Conservation (phyloP, 2,797 vertebrate species). For the Platyrinchus mystaceus region DNA sequence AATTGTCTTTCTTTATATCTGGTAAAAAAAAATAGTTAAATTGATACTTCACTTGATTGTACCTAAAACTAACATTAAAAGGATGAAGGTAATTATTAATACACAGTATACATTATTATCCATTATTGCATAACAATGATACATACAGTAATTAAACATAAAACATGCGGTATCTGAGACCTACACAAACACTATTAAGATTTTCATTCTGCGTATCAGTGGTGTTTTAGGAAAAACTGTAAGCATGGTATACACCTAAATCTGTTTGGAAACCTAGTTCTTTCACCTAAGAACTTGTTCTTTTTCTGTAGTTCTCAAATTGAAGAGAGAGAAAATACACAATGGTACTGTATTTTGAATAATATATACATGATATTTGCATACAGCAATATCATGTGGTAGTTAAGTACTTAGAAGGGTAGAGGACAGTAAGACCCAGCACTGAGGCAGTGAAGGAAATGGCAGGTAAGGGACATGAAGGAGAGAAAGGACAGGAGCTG, state of each 20-base stretch:
- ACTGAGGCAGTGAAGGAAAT: not conserved
- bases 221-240: not conserved
- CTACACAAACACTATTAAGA: not conserved
- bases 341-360: not conserved
- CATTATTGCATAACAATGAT: not conserved
- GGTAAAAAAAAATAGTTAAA: not conserved
- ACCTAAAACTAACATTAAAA: not conserved
- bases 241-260: not conserved
- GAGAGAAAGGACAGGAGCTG: not conserved
- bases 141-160: not conserved
- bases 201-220: not conserved
- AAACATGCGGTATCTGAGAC: not conserved
- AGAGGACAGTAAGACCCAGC: not conserved
- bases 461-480: not conserved
- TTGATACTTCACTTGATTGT: not conserved
- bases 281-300: not conserved
- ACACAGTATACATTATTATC: not conserved
- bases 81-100: not conserved
- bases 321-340: not conserved
- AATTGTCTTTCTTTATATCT: not conserved
- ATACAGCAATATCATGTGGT: not conserved
- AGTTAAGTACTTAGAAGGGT: not conserved
- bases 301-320: not conserved
- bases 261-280: not conserved
- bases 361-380: not conserved